Percentiles rank a stretch among this genome's conserved stretches.
Evolutionary conservation across 2,888 invertebrate genomes (phyloP).

Genomic region (Scotopteryx bipunctaria): DNA sequence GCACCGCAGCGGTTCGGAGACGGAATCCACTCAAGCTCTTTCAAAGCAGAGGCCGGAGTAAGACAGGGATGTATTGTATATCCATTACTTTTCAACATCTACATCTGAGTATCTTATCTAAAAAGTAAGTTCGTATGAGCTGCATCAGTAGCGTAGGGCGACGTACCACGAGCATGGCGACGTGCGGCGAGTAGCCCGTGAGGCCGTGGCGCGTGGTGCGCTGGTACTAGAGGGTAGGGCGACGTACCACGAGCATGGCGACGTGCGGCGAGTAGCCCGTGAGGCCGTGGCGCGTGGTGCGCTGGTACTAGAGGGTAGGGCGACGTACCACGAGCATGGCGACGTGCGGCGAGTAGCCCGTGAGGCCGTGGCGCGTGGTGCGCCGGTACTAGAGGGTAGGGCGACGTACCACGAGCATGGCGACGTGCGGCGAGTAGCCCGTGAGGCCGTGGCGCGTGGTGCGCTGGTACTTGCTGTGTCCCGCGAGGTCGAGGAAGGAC

Average conservation of each 20-base stretch:
- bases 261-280: constrained; percentile 96
- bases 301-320: constrained; percentile 92
- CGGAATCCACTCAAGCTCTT: too few species aligned
- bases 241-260: constrained; percentile 69
- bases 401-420: constrained; percentile 72
- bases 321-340: constrained; percentile 71
- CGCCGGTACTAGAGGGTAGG: constrained; percentile 93
- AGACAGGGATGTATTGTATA: too few species aligned
- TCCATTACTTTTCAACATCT: neutral
- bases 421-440: constrained; percentile 94
- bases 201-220: constrained; percentile 97
- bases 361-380: constrained; percentile 96
- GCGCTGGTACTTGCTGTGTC: constrained; percentile 96
- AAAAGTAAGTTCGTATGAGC: too few species aligned
- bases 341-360: constrained; percentile 95
- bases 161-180: constrained; percentile 69
- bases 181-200: constrained; percentile 96
- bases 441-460: constrained; percentile 98
- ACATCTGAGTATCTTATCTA: too few species aligned
- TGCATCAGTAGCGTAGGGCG: too few species aligned
- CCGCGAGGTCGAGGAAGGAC: constrained; percentile 97
- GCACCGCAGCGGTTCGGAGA: too few species aligned
- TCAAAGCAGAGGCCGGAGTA: too few species aligned
- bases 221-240: too few species aligned
- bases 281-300: constrained; percentile 96